Percentiles rank a stretch among this genome's conserved stretches.
Evolutionary conservation across 1,140 invertebrate species (phyloP).

Genomic region (Dendrolimus kikuchii): DNA sequence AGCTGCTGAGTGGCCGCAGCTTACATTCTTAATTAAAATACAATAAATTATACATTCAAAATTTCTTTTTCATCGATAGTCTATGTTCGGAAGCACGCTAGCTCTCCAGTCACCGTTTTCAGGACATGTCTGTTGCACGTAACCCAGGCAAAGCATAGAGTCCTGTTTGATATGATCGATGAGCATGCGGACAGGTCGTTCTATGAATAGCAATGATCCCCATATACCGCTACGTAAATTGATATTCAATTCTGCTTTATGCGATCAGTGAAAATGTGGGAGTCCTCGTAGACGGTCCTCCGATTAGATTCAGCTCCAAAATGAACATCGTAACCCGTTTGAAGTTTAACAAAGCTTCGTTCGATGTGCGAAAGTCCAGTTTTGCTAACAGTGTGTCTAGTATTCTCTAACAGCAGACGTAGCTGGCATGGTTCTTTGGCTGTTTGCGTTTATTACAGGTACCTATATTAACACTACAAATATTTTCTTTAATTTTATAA

Average conservation of each 20-base stretch:
- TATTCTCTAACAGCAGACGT: slow-evolving; percentile 36
- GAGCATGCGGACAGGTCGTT: slow-evolving; percentile 25
- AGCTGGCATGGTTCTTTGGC: slow-evolving; percentile 52
- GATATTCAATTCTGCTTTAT: slow-evolving; percentile 53
- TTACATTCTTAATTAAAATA: too few relatives aligned
- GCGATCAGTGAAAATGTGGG: slow-evolving; percentile 63
- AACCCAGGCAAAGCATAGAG: too few relatives aligned
- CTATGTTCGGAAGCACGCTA: too few relatives aligned
- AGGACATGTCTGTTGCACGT: too few relatives aligned
- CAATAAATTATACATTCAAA: too few relatives aligned
- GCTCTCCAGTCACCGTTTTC: too few relatives aligned
- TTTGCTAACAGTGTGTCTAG: slow-evolving; percentile 33
- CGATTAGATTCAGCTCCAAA: slow-evolving; percentile 57
- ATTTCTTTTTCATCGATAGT: too few relatives aligned
- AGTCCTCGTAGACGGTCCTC: slow-evolving; percentile 47
- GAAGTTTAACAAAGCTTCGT: slow-evolving; percentile 45
- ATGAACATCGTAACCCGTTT: slow-evolving; percentile 53
- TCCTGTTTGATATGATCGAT: slow-evolving; percentile 57
- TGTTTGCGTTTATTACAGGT: slow-evolving; percentile 52
- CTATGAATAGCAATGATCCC: slow-evolving; percentile 51
- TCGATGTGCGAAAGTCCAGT: slow-evolving; percentile 40
- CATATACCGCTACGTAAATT: slow-evolving; percentile 64
- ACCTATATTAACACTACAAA: slow-evolving; percentile 16
- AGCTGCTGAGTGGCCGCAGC: too few relatives aligned
- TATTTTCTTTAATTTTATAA: background rate